Evolutionary conservation across 2,888 invertebrate species (phyloP), one percentile per base, ranked within the genome.

Genomic region (Nezara viridula): DNA sequence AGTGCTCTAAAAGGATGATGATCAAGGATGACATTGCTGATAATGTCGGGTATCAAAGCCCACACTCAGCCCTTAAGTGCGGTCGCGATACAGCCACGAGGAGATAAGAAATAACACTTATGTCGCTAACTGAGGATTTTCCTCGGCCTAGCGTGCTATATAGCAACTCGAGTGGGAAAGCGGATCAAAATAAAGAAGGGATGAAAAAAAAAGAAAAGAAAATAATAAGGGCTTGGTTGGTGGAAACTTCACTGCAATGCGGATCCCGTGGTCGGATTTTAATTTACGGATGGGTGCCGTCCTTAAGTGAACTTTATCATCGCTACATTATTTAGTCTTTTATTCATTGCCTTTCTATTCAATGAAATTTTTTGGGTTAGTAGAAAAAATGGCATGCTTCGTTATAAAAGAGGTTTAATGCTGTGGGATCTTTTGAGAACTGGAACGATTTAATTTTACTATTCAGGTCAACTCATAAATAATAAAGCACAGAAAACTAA

Each of bases 91-190:
- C 40, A 44, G n/a, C n/a, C 40, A n/a, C 44, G 81, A 10, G 81
- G 44, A 44, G 40, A 81, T 81, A 81, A 81, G 81, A 81, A 81
- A 81, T 81, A 81, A 81, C 81, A 47, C 81, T 81, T 81, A 81
- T 44, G 81, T 44, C 44, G 44, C 81, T 81, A 81, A 81, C 81
- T 47, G 81, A 44, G 81, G 44, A 47, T 24, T 81, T 81, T 81
- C 44, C 44, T n/a, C 81, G 24, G 81, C 81, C 81, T 44, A 44
- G 81, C n/a, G 44, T 81, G 81, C 44, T 81, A 77, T 81, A 81
- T 47, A 81, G 44, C 44, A 44, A 81, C 44, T 81, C 81, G 21
- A 81, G 81, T 24, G 21, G 44, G 44, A 81, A 81, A 81, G n/a
- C 24, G 44, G 40, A 81, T 44, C 44, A 81, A 81, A 81, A 81